Percentiles rank a stretch among this genome's conserved stretches.
Evolutionary conservation across 2,888 invertebrate genomes (phyloP).

Genomic region (Pristionchus arcanus): DNA sequence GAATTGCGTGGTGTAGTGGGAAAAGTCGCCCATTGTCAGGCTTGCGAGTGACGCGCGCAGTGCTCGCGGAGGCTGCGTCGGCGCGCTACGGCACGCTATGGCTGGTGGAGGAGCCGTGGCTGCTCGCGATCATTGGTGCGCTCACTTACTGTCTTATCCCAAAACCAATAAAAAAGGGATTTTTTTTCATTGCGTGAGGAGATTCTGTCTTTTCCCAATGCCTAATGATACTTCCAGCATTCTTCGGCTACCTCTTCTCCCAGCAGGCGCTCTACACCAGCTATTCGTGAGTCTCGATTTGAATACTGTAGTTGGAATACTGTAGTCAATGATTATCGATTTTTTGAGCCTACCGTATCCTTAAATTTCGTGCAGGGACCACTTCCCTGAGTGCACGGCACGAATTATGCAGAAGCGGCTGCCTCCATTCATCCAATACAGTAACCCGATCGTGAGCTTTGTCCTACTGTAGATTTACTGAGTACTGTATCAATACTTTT

Average conservation of each 20-base stretch:
- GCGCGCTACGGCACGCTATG: neutral
- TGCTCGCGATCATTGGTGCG: slow-evolving; percentile 28
- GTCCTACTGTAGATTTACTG: neutral
- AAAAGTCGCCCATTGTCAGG: slow-evolving; percentile 13
- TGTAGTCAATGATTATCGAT: neutral
- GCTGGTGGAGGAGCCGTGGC: slow-evolving; percentile 6
- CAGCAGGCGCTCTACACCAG: neutral
- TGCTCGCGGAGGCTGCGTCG: neutral
- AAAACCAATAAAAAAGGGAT: neutral
- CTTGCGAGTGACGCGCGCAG: neutral
- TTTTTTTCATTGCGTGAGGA: neutral
- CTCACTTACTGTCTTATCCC: neutral
- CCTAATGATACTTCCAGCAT: neutral
- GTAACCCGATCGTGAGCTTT: neutral
- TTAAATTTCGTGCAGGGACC: neutral
- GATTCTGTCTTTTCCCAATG: neutral
- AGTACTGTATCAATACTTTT: neutral
- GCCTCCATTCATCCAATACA: neutral
- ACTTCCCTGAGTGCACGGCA: slow-evolving; percentile 5
- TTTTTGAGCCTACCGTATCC: neutral
- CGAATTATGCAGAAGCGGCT: neutral
- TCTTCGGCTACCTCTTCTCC: neutral
- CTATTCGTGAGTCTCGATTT: neutral
- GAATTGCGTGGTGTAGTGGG: neutral
- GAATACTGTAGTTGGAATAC: neutral